Evolutionary conservation across 2,888 invertebrate genomes (phyloP).

Genomic region (Hyppa rectilinea): DNA sequence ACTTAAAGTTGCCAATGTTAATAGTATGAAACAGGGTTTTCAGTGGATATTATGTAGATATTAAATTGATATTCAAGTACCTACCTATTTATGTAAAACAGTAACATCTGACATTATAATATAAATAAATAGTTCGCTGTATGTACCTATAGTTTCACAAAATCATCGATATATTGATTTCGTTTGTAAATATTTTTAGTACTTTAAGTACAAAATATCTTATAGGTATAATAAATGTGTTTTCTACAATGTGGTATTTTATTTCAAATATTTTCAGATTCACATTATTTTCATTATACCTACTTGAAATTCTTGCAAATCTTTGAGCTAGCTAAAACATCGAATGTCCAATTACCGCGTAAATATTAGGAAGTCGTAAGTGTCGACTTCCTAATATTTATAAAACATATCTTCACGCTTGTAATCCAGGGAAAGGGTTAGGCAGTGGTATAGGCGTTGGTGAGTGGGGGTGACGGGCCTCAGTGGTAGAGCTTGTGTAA

Average conservation of each 20-base stretch:
- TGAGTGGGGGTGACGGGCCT: too few species aligned
- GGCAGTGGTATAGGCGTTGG: too few species aligned
- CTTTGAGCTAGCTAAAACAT: too few species aligned
- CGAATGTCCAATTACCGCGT: too few species aligned
- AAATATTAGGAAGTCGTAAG: too few species aligned
- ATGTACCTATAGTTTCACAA: constrained; percentile 66
- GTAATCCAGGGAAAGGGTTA: too few species aligned
- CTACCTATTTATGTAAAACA: constrained; percentile 55
- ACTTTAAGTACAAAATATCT: constrained; percentile 79
- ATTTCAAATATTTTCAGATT: too few species aligned
- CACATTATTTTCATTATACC: too few species aligned
- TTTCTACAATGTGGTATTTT: constrained; percentile 70
- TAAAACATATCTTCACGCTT: too few species aligned
- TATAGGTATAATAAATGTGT: constrained; percentile 77
- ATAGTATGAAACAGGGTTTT: constrained; percentile 75
- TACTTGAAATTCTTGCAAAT: too few species aligned
- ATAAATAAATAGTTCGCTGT: constrained; percentile 49
- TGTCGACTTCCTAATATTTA: too few species aligned
- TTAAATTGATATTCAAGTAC: constrained; percentile 50
- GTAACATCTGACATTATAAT: constrained; percentile 46
- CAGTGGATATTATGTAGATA: constrained; percentile 61
- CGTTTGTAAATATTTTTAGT: constrained; percentile 79
- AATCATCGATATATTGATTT: constrained; percentile 69
- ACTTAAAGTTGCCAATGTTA: constrained; percentile 77
- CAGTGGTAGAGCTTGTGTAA: too few species aligned